Evolutionary conservation across 1,140 invertebrate species (phyloP).

Genomic region (Bombus terrestris): DNA sequence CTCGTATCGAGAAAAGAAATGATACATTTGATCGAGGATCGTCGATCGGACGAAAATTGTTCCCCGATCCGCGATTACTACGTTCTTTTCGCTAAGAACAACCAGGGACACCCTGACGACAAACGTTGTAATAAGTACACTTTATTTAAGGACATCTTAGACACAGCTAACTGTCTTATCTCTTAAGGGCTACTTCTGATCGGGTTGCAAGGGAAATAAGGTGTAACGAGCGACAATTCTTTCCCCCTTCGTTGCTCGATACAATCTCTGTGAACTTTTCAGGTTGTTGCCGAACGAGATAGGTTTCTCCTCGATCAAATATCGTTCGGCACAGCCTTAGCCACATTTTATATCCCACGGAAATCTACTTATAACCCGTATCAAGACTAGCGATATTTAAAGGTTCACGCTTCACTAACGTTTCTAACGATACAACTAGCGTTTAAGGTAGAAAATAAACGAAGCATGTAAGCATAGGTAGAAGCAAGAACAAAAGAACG

Average conservation of each 20-base stretch:
- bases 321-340: background rate
- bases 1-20: conserved; percentile 22
- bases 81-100: conserved; percentile 60
- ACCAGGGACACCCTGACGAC: conserved; percentile 45
- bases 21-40: conserved; percentile 6
- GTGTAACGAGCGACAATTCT: background rate
- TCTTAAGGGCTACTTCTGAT: conserved; percentile 81
- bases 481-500: conserved; percentile 19
- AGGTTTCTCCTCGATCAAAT: background rate
- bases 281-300: conserved; percentile 17
- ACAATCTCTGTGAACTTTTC: background rate
- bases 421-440: conserved; percentile 76
- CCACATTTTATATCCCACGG: conserved; percentile 37
- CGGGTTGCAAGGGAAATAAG: conserved; percentile 77
- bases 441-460: conserved; percentile 61
- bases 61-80: conserved; percentile 53
- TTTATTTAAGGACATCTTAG: conserved; percentile 71
- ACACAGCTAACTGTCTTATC: conserved; percentile 70
- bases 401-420: conserved; percentile 82
- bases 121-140: conserved; percentile 49
- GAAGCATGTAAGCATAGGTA: conserved; percentile 55
- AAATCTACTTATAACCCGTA: conserved; percentile 79
- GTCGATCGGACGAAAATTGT: conserved; percentile 19
- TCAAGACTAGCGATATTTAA: conserved; percentile 83
- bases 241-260: background rate